Conservation (phyloP, 2,797 vertebrate genomes). For the Bradypus variegatus region DNA sequence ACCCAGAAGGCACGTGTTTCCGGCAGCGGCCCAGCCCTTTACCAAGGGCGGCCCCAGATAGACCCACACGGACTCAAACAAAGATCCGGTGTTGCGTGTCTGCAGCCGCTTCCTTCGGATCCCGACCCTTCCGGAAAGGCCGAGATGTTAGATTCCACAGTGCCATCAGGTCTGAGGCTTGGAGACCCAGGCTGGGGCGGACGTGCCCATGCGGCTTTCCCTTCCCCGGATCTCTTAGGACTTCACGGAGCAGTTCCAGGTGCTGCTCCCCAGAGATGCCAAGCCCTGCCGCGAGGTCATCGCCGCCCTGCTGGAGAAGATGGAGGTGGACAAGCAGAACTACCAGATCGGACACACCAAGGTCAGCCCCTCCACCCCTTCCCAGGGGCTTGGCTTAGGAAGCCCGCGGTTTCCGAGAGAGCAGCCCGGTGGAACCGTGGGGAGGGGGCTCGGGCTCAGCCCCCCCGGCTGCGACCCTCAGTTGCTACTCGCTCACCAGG, state of each 20-base stretch:
- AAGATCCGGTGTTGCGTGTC: neutral
- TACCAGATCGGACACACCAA: slow-evolving; percentile 98
- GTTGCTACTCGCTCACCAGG: too few species aligned
- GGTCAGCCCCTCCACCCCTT: slow-evolving; percentile 69
- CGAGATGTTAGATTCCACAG: neutral
- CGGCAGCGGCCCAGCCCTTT: too few species aligned
- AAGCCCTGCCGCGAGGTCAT: slow-evolving; percentile 82
- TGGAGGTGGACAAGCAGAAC: slow-evolving; percentile 83
- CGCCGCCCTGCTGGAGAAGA: slow-evolving; percentile 79
- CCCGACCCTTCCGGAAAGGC: neutral
- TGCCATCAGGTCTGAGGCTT: too few species aligned
- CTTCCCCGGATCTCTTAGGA: slow-evolving; percentile 74
- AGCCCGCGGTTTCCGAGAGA: too few species aligned
- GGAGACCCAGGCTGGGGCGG: neutral
- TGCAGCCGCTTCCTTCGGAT: neutral
- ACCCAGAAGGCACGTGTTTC: too few species aligned
- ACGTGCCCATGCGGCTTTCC: neutral
- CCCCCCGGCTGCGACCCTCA: too few species aligned
- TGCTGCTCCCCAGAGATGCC: slow-evolving; percentile 85
- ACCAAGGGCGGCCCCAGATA: too few species aligned
- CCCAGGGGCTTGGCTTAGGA: too few species aligned
- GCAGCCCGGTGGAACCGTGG: neutral
- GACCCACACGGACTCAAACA: neutral
- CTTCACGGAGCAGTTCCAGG: slow-evolving; percentile 92
- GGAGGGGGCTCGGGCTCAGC: neutral